A percentile compares a stretch with the other conserved stretches of the same genome.
phyloP scores from a whole-genome alignment of 2,797 vertebrate genomes.

The Anableps anableps region DNA sequence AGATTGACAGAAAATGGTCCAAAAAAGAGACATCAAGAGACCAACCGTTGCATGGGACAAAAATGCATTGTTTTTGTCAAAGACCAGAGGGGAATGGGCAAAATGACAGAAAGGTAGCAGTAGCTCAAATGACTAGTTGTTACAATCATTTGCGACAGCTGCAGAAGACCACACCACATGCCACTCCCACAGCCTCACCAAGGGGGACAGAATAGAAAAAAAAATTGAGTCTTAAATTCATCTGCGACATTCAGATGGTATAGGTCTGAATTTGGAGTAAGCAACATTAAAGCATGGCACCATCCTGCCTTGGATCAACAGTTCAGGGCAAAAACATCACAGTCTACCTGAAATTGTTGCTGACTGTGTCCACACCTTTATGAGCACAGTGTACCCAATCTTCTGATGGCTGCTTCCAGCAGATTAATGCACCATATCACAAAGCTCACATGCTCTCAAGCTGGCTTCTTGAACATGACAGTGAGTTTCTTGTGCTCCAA shows the following conservation, averaged over 20 bases:
- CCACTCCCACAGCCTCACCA: no score
- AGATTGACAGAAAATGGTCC: no score
- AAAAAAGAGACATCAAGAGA: not conserved
- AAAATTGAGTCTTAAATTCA: no score
- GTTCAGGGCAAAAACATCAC: no score
- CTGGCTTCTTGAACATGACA: not conserved
- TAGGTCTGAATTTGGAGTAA: no score
- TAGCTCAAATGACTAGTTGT: not conserved
- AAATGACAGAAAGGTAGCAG: not conserved
- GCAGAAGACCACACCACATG: not conserved
- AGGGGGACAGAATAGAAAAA: no score
- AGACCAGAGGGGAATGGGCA: not conserved
- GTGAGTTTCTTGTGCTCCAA: not conserved
- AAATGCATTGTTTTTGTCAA: no score
- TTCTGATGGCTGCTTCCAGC: conserved; percentile 65
- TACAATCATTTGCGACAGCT: not conserved
- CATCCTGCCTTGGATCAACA: no score
- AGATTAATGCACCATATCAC: conserved; percentile 36
- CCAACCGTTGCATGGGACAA: not conserved
- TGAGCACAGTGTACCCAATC: conserved; percentile 9
- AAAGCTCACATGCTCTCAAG: conserved; percentile 2
- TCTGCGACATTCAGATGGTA: no score
- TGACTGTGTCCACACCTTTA: no score
- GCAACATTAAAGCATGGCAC: not conserved
- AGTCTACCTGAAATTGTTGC: no score